These are phyloP conservation scores for Salticus scenicus DNA, from an alignment of 2,888 invertebrate species.

Conservation along the genomic window DNA sequence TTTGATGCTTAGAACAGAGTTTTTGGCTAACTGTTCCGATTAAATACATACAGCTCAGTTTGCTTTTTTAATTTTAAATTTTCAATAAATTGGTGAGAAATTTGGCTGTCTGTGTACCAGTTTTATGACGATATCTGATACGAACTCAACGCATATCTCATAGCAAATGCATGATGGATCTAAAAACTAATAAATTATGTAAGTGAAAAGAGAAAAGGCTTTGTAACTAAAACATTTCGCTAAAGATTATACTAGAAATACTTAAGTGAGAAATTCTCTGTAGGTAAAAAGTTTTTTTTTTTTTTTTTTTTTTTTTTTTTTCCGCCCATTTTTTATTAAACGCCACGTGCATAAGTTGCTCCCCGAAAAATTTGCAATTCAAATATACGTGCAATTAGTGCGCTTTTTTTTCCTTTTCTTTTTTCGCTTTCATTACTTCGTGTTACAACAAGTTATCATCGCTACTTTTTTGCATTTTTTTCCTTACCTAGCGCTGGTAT, in stretches of 20 bases:
- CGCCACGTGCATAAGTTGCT: conserved; percentile 39
- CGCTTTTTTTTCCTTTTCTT: conserved; percentile 30
- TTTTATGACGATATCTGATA: not conserved
- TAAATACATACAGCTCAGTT: not conserved
- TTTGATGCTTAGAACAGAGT: not conserved
- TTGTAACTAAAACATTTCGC: conserved; percentile 37
- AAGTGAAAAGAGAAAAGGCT: conserved; percentile 40
- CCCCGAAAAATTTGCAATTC: conserved; percentile 67
- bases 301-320: conserved; percentile 45
- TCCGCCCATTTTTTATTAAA: conserved; percentile 51
- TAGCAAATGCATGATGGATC: conserved; percentile 8
- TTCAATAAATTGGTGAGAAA: not conserved
- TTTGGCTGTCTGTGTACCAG: not conserved
- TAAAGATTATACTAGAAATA: conserved; percentile 46
- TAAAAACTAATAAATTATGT: conserved; percentile 63
- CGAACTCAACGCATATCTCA: not conserved
- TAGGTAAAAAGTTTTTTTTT: conserved; percentile 31
- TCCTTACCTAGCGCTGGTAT: conserved; percentile 11
- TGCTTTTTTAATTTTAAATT: not conserved
- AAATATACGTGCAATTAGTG: conserved; percentile 69
- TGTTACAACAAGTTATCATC: conserved; percentile 58
- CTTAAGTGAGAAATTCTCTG: conserved; percentile 37
- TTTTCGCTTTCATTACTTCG: conserved; percentile 32
- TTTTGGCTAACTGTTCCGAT: not conserved
- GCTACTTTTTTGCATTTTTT: conserved; percentile 33